A percentile compares a stretch with the other conserved stretches of the same genome.
Evolutionary conservation across 1,140 invertebrate species (phyloP).

Genomic region (Leptonema lineaticorne): DNA sequence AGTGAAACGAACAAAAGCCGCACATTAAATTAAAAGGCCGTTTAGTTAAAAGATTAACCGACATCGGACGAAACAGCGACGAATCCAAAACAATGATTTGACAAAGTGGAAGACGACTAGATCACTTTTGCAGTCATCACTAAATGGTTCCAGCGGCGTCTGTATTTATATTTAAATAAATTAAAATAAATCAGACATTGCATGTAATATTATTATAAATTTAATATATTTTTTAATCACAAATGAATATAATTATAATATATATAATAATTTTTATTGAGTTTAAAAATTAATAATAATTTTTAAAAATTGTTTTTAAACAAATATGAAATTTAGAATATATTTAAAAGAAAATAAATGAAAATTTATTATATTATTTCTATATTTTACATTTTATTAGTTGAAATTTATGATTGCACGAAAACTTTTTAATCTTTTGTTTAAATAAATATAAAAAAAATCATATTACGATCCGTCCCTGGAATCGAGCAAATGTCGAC

Average conservation of each 20-base stretch:
- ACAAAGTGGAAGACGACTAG: constrained; percentile 21
- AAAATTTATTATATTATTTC: too few relatives aligned
- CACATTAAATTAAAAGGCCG: constrained; percentile 22
- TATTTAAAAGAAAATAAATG: too few relatives aligned
- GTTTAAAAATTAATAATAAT: too few relatives aligned
- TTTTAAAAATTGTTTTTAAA: too few relatives aligned
- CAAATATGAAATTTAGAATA: too few relatives aligned
- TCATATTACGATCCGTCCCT: neutral
- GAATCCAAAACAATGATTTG: constrained; percentile 20
- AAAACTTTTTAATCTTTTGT: neutral
- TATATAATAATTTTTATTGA: too few relatives aligned
- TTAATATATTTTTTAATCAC: neutral
- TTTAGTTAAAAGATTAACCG: constrained; percentile 25
- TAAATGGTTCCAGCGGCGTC: neutral
- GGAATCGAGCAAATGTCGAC: neutral
- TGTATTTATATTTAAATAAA: neutral
- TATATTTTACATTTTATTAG: too few relatives aligned
- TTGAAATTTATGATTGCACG: too few relatives aligned
- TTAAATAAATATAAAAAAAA: neutral
- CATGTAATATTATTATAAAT: neutral
- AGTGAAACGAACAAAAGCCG: neutral
- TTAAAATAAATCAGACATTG: neutral
- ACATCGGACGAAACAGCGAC: neutral
- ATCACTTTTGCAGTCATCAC: neutral
- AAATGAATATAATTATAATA: neutral